Conservation (phyloP, 2,797 vertebrate species). For the Cirrhinus molitorella region DNA sequence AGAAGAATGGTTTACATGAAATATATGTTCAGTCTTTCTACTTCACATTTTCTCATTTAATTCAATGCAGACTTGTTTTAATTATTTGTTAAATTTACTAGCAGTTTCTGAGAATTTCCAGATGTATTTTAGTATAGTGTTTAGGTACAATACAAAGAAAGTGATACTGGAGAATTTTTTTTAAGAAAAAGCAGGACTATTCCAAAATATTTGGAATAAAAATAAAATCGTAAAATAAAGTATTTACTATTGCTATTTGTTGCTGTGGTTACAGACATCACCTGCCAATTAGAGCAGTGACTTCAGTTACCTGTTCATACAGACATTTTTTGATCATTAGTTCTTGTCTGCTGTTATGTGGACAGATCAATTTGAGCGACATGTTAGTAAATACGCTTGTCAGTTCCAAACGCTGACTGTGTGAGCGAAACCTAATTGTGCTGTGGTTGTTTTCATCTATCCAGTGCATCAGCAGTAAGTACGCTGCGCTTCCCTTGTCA, state of each 20-base stretch:
- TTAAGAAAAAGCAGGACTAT: not conserved
- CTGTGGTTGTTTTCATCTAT: slow-evolving; percentile 14
- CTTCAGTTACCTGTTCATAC: not conserved
- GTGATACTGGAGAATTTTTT: not conserved
- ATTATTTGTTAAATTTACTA: not conserved
- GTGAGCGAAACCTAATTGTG: not conserved
- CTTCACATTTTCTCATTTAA: not conserved
- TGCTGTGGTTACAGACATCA: not conserved
- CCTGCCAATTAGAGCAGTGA: not conserved
- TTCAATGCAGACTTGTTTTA: not conserved
- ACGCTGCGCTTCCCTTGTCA: slow-evolving; percentile 2
- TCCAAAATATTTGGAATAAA: not conserved
- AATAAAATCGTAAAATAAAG: not conserved
- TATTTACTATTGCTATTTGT: not conserved
- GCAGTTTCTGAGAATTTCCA: not conserved
- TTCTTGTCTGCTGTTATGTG: not conserved
- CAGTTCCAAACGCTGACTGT: not conserved
- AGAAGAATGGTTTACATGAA: no score
- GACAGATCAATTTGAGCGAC: not conserved
- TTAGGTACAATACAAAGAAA: not conserved
- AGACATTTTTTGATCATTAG: not conserved
- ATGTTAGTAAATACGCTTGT: not conserved
- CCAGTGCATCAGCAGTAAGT: slow-evolving; percentile 9
- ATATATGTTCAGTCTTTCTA: not conserved
- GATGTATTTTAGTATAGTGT: not conserved